Base-by-base conservation (phyloP, 2,113 vertebrate genomes). In the Hemibates koningsi region DNA sequence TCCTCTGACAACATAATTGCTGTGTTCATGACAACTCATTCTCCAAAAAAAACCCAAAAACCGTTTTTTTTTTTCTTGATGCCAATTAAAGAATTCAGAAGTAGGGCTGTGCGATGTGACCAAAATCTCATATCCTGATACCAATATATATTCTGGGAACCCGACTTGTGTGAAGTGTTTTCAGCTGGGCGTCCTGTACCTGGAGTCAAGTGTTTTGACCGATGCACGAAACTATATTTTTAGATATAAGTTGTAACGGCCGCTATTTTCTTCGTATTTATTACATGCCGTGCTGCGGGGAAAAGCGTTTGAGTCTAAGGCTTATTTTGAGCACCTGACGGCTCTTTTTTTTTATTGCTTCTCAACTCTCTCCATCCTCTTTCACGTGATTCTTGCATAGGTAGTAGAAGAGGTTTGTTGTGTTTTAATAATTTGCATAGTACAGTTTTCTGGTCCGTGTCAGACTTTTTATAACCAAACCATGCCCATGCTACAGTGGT, bases 331-430 rank as follows among this genome's bases (percentile, higher is more conserved):
- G 29, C 16, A 1, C 5, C 57, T 61, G 14, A 61, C 0, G 5
- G 57, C 57, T 61, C 5, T 61, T 6, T 16, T 41, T 41, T 32
- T 34, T 61, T 29, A 9, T 29, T 59, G 29, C 29, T 1, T 19
- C 57, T 61, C 5, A 61, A 0, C 29, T 4, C 57, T 61, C 5
- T 34, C 8, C 14, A 10, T 17, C 29, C 27, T 61, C 57, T 61
- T 61, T 61, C 57, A 32, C 0, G 3, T 0, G 57, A 61, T 57
- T 59, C 56, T 16, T 59, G 24, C 24, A 7, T 0, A 54, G n/a
- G 52, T 16, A 12, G 41, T 12, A 27, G 56, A 0, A 16, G 3
- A 59, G 24, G 56, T 0, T 59, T 29, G 24, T 2, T 0, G 24
- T 29, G 24, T 29, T 59, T 43, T 29, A 11, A 1, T 3, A n/a